Evolutionary conservation across 2,888 invertebrate species (phyloP).

Genomic region (Polyommatus iphigenia): DNA sequence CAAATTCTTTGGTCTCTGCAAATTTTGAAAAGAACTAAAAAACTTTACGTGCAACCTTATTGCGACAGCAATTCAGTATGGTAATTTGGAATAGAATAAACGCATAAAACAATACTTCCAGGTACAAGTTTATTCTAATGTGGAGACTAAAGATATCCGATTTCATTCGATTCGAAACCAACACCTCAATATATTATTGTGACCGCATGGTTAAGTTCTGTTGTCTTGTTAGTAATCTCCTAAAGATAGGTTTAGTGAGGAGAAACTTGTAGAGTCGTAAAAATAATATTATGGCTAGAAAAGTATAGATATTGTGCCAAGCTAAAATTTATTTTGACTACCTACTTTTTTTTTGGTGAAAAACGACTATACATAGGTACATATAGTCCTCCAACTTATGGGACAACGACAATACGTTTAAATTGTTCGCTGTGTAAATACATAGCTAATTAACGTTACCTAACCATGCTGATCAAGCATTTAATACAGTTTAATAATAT

Average conservation of each 20-base stretch:
- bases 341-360: too few species aligned
- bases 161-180: constrained; percentile 11
- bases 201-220: neutral
- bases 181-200: constrained; percentile 19
- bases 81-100: neutral
- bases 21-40: neutral
- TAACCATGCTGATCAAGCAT: too few species aligned
- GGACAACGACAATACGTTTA: too few species aligned
- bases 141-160: neutral
- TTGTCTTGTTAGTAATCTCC: neutral
- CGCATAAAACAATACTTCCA: neutral
- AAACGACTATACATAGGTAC: too few species aligned
- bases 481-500: too few species aligned
- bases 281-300: neutral
- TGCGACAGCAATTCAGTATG: neutral
- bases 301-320: neutral
- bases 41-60: neutral
- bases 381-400: too few species aligned
- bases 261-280: neutral
- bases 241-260: neutral
- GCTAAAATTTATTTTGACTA: too few species aligned
- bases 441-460: too few species aligned
- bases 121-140: constrained; percentile 26
- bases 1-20: neutral
- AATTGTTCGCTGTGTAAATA: too few species aligned